Conservation (phyloP, 1,140 invertebrate genomes). For the Penaeus indicus region DNA sequence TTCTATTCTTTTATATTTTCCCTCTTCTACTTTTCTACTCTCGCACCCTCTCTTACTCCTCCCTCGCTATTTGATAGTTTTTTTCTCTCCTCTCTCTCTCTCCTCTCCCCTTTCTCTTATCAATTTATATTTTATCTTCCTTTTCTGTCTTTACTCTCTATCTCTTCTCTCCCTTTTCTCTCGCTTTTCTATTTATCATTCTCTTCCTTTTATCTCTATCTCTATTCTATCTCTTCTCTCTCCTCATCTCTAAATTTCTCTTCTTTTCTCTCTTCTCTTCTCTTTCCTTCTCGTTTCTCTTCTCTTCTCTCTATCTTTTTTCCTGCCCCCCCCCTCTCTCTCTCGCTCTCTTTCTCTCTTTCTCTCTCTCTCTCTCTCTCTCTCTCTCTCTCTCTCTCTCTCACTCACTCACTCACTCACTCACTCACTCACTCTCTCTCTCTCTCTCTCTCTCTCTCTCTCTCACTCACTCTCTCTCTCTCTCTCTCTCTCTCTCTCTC, state of each 20-base stretch:
- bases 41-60: too few relatives aligned
- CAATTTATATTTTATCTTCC: too few relatives aligned
- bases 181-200: neutral
- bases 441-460: neutral
- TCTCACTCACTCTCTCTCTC: too few relatives aligned
- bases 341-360: too few relatives aligned
- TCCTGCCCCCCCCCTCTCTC: neutral
- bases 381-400: constrained; percentile 1
- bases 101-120: too few relatives aligned
- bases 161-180: neutral
- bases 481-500: neutral
- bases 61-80: too few relatives aligned
- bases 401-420: constrained; percentile 5
- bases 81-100: too few relatives aligned
- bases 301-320: neutral
- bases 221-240: neutral
- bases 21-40: too few relatives aligned
- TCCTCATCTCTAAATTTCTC: neutral
- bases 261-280: neutral
- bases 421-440: constrained; percentile 1
- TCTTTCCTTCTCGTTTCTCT: neutral
- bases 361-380: constrained; percentile 3
- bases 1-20: too few relatives aligned
- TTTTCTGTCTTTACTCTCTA: neutral
- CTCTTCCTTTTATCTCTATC: neutral